Evolutionary conservation across 2,888 invertebrate species (phyloP), one percentile per base, ranked within the genome.

Genomic region (Dicranocentrus wangi): DNA sequence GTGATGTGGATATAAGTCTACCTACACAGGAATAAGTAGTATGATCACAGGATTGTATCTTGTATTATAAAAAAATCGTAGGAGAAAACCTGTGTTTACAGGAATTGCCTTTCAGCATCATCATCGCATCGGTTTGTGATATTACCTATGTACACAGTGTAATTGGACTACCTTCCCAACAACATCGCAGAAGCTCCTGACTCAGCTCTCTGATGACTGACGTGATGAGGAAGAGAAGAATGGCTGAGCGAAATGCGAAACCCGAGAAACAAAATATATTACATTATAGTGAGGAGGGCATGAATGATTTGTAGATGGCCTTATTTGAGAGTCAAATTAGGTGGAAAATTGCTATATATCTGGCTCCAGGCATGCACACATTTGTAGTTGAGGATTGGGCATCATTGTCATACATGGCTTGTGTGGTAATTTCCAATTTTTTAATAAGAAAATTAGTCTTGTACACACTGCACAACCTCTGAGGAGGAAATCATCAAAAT

Each of bases 131-230:
- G 39, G 8, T 71, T 17, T 71, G 42, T 60, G n/a, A n/a, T n/a
- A n/a, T n/a, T n/a, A n/a, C n/a, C n/a, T 60, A 71, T 71, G 60
- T 60, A 60, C 71, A 71, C 19, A 60, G n/a, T 71, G 71, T 71
- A 71, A 71, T 71, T 71, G 71, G 27, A 61, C 27, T 70, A 60
- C 71, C 60, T 71, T 23, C 47, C 5, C 13, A 8, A 39, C 39
- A 39, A 39, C n/a, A 69, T 58, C 25, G 43, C 71, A 55, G 21
- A n/a, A 47, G 43, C 47, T 60, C 23, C 60, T 43, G 61, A 60
- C 47, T 60, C 71, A 60, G 60, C 71, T 55, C 55, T 32, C 28
- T 27, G 27, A 71, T 27, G 55, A 55, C 19, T 61, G 55, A 58
- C 23, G 42, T 43, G 71, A 60, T 61, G 69, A 55, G 13, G 23